Percentiles rank a stretch among this genome's conserved stretches.
Conservation (phyloP, 2,888 invertebrate genomes). For the Priocnemis perturbator region DNA sequence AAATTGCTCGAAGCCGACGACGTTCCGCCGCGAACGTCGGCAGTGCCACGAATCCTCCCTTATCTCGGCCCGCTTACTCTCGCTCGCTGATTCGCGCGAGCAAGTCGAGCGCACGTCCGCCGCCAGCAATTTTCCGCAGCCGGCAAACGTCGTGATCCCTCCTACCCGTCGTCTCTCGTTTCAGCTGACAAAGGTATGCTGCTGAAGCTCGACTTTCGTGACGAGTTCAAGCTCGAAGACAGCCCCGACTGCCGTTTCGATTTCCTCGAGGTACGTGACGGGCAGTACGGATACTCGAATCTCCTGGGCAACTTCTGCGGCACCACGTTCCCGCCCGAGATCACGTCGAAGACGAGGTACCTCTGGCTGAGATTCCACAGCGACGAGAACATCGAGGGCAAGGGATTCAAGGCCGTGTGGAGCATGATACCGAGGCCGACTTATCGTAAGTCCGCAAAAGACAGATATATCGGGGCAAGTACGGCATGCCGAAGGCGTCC, state of each 20-base stretch:
- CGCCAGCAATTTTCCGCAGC: too few relatives aligned
- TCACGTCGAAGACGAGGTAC: conserved; percentile 84
- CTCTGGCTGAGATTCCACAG: conserved; percentile 87
- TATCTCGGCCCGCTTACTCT: too few relatives aligned
- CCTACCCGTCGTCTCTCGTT: conserved; percentile 30
- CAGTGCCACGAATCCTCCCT: too few relatives aligned
- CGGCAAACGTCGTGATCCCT: too few relatives aligned
- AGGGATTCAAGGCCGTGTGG: conserved; percentile 87
- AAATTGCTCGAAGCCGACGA: too few relatives aligned
- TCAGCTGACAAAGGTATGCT: conserved; percentile 81
- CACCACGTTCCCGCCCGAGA: conserved; percentile 82
- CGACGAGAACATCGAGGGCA: conserved; percentile 87
- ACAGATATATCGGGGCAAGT: neutral
- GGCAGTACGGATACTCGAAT: conserved; percentile 85
- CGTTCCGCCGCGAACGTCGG: too few relatives aligned
- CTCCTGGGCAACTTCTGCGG: conserved; percentile 84
- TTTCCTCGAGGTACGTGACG: conserved; percentile 89
- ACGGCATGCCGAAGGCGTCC: neutral
- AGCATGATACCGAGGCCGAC: conserved; percentile 80
- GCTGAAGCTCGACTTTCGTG: conserved; percentile 87
- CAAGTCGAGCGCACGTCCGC: too few relatives aligned
- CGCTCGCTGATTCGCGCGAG: too few relatives aligned
- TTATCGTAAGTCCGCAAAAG: conserved; percentile 76
- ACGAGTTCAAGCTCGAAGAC: conserved; percentile 84
- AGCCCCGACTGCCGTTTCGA: conserved; percentile 85